Evolutionary conservation across 2,113 vertebrate species (phyloP), one percentile per base, ranked within the genome.

Genomic region (Puffinus mauretanicus): DNA sequence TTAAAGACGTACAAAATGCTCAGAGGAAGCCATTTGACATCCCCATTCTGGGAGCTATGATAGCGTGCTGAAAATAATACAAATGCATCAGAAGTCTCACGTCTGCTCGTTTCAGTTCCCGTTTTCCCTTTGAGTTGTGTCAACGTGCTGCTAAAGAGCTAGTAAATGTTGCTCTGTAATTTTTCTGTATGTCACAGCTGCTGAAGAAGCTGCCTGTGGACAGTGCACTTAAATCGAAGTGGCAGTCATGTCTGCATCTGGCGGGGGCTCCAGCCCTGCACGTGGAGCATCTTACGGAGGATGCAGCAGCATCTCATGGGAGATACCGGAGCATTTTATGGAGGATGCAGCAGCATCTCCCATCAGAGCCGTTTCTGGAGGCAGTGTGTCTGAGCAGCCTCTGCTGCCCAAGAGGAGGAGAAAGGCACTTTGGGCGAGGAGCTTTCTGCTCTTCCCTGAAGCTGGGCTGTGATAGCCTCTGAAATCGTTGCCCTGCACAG

Each of bases 201-300:
- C 66, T 36, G 67, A 29, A 58, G 75, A 36, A 66, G 62, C 62
- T 75, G 86, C 86, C 78, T 8, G 2, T 29, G 83, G 88, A 77
- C 40, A 3, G 21, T 16, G 49, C 9, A 9, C 52, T 67, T 65
- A 38, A 72, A 86, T 38, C 14, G 32, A 27, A 75, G 88, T 4
- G 4, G 36, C 66, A 34, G 49, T 19, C 5, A 4, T 0, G 7
- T 13, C 55, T 27, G 13, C 2, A 1, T 36, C 64, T 73, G 80
- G 62, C 8, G 3, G 40, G 13, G 54, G 55, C 30, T 77, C 40
- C 76, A 38, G 66, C 19, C 38, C 34, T 8, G 0, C 1, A 3
- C 0, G 0, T 5, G 0, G 0, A 75, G 32, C 51, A 19, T 30
- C 60, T 44, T 11, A 14, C 4, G 18, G 51, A n/a, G 34, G 40